phyloP scores from a whole-genome alignment of 2,797 vertebrate species.

The Cossypha dichroa region DNA sequence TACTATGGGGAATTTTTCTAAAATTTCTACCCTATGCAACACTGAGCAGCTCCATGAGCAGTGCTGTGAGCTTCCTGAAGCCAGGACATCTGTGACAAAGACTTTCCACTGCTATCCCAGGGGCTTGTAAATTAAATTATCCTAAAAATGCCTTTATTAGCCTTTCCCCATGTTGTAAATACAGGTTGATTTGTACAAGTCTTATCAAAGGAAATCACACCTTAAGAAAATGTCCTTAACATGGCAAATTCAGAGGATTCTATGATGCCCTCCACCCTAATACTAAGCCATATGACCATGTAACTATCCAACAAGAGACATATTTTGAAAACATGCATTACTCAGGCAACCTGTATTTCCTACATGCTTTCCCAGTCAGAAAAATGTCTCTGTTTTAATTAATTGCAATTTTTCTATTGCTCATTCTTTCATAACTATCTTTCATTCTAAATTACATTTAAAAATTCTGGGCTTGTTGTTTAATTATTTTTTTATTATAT shows the following conservation, averaged over 20 bases:
- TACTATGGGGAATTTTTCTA: slow-evolving; percentile 13
- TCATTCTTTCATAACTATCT: background rate
- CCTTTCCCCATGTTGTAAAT: background rate
- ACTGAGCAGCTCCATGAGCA: background rate
- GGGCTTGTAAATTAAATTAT: background rate
- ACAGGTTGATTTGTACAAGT: background rate
- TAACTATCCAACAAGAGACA: background rate
- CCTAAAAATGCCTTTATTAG: background rate
- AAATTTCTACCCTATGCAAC: background rate
- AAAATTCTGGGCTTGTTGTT: background rate
- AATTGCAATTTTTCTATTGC: background rate
- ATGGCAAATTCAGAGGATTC: background rate
- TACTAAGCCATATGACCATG: background rate
- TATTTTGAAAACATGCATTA: background rate
- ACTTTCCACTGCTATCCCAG: background rate
- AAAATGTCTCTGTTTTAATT: background rate
- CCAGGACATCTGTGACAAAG: background rate
- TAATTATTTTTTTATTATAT: background rate
- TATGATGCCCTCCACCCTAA: background rate
- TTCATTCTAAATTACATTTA: background rate
- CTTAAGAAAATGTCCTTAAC: background rate
- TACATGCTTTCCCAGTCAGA: background rate
- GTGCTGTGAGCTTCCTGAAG: background rate
- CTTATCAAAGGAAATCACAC: background rate
- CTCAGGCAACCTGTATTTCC: background rate